A percentile compares a stretch with the other conserved stretches of the same genome.
These are phyloP conservation scores for Tenualosa ilisha DNA, from an alignment of 2,797 vertebrate species.

Conservation along the genomic window DNA sequence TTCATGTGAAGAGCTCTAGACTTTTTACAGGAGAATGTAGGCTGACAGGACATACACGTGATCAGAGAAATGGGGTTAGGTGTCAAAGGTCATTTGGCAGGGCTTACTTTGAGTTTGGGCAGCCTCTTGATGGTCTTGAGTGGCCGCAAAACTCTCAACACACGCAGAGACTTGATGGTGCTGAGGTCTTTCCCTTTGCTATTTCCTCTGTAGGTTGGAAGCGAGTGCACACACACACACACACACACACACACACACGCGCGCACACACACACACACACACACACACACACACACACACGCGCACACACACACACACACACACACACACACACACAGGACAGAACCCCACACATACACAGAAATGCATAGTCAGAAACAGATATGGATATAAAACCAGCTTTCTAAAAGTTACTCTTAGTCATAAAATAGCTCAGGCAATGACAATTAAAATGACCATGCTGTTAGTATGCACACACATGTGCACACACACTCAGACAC, in stretches of 20 bases:
- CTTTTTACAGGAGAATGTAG: background rate
- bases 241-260: slow-evolving; percentile 28
- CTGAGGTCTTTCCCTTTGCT: slow-evolving; percentile 95
- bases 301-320: slow-evolving; percentile 34
- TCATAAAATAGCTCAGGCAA: slow-evolving; percentile 36
- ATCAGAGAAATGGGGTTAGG: background rate
- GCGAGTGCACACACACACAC: background rate
- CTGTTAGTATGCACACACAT: slow-evolving; percentile 21
- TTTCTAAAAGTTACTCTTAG: slow-evolving; percentile 31
- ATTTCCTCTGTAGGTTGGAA: slow-evolving; percentile 77
- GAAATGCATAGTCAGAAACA: background rate
- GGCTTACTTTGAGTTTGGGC: slow-evolving; percentile 88
- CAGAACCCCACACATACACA: background rate
- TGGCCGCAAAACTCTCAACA: slow-evolving; percentile 91
- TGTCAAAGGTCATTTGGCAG: background rate
- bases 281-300: slow-evolving; percentile 28
- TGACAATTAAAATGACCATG: slow-evolving; percentile 40
- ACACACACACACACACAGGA: slow-evolving; percentile 37
- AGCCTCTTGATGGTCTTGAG: slow-evolving; percentile 96
- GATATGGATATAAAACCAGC: slow-evolving; percentile 11
- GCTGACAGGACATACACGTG: background rate
- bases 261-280: slow-evolving; percentile 30
- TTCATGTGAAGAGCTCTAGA: background rate
- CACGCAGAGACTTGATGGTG: slow-evolving; percentile 94
- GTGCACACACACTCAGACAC: slow-evolving; percentile 20